Conservation (phyloP, 2,888 invertebrate genomes). For the Drosophila kuntzei region DNA sequence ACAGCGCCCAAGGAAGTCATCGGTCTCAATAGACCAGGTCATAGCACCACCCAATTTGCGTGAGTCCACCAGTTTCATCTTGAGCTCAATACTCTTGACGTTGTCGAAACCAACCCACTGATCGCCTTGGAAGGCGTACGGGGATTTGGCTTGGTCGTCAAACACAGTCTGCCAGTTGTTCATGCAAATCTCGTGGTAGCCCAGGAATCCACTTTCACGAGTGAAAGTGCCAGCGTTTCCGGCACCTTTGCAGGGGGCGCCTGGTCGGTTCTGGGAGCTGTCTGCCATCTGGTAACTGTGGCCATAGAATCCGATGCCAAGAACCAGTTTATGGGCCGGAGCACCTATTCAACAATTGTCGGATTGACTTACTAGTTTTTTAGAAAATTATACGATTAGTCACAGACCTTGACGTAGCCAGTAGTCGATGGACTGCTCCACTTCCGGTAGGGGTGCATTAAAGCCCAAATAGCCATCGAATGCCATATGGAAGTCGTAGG, state of each 20-base stretch:
- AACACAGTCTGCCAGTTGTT: constrained; percentile 72
- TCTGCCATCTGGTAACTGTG: constrained; percentile 91
- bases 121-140: constrained; percentile 93
- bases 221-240: constrained; percentile 61
- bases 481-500: constrained; percentile 73
- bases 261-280: constrained; percentile 77
- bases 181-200: constrained; percentile 70
- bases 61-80: constrained; percentile 93
- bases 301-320: constrained; percentile 95
- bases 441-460: constrained; percentile 87
- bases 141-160: constrained; percentile 81
- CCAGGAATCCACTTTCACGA: constrained; percentile 57
- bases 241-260: constrained; percentile 50
- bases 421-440: constrained; percentile 93
- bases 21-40: constrained; percentile 92
- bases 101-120: constrained; percentile 98
- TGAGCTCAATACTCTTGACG: constrained; percentile 90
- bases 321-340: constrained; percentile 92
- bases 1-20: constrained; percentile 95
- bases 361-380: not conserved
- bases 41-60: constrained; percentile 91
- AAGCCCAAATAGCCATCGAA: constrained; percentile 63
- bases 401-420: constrained; percentile 88
- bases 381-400: not conserved
- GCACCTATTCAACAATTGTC: constrained; percentile 47